Evolutionary conservation across 92 coral and sea anemone genomes (phyloP).

Genomic region (Palythoa grandiflora): DNA sequence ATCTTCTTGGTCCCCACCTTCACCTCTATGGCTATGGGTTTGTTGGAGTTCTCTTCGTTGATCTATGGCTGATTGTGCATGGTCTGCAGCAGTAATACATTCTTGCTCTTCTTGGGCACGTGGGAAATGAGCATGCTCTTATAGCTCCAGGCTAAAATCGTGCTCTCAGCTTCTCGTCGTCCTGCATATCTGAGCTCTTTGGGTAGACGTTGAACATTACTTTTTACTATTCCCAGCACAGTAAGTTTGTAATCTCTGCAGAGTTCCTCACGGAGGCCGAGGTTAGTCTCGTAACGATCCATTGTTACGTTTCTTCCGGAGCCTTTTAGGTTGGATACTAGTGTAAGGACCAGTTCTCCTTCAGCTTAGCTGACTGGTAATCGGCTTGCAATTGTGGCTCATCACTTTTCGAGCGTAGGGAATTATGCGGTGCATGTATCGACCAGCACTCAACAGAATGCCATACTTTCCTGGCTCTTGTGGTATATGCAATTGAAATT

Average conservation of each 20-base stretch:
- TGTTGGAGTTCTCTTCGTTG: neutral
- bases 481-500: neutral
- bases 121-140: neutral
- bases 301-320: neutral
- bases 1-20: conserved; percentile 12
- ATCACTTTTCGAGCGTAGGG: too few relatives aligned
- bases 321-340: neutral
- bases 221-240: too few relatives aligned
- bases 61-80: neutral
- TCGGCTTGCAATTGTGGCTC: neutral
- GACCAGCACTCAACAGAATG: neutral
- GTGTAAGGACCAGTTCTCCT: neutral
- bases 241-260: too few relatives aligned
- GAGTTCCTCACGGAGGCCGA: too few relatives aligned
- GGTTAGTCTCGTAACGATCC: too few relatives aligned
- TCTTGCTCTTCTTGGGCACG: neutral
- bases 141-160: neutral
- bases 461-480: conserved; percentile 9
- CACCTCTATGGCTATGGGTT: neutral
- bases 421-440: too few relatives aligned
- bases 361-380: neutral
- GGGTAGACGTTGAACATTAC: too few relatives aligned
- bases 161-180: too few relatives aligned
- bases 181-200: too few relatives aligned
- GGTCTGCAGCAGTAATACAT: neutral